These are phyloP conservation scores for Oithona nana DNA, from an alignment of 2,888 invertebrate species.

Conservation along the genomic window DNA sequence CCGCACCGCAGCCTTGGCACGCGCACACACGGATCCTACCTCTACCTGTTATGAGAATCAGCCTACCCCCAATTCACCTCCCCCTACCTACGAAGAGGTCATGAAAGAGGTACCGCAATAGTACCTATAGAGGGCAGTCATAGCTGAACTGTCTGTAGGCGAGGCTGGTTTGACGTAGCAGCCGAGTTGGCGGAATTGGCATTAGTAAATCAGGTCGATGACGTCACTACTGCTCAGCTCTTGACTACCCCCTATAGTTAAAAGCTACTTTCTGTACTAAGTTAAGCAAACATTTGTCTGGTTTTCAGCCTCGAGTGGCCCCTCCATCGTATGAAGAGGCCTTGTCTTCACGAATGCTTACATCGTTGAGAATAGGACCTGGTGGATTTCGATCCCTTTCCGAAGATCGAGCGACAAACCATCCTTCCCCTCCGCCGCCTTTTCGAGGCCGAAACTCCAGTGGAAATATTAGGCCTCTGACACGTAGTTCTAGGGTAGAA, in stretches of 20 bases:
- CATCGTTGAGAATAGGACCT: neutral
- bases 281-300: neutral
- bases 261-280: neutral
- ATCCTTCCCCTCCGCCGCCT: neutral
- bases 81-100: conserved; percentile 9
- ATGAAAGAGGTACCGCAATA: neutral
- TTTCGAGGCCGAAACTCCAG: neutral
- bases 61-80: neutral
- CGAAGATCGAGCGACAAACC: neutral
- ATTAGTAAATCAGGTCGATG: no score
- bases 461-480: neutral
- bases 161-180: no score
- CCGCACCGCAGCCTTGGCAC: neutral
- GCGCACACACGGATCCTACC: conserved; percentile 9
- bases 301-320: neutral
- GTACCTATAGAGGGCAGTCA: no score
- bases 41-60: neutral
- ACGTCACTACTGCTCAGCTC: no score
- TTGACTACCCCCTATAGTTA: no score
- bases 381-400: neutral
- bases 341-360: neutral
- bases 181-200: no score
- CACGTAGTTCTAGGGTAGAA: conserved; percentile 7
- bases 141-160: no score
- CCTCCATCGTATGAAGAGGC: conserved; percentile 14